A percentile compares a stretch with the other conserved stretches of the same genome.
phyloP scores from a whole-genome alignment of 2,797 vertebrate genomes.

The Myripristis murdjan region DNA sequence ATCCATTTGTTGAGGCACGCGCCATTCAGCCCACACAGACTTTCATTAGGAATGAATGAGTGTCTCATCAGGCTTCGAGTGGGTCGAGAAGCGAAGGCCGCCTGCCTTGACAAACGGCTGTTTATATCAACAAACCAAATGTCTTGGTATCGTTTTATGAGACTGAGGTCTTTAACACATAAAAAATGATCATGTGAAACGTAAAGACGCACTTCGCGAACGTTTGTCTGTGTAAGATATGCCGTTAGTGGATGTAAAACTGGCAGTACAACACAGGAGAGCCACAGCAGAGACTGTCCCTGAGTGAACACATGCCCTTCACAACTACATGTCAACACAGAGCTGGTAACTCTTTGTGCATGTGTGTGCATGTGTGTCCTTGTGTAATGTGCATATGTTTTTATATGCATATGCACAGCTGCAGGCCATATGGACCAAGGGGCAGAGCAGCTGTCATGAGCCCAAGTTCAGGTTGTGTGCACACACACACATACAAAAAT shows the following conservation, averaged over 20 bases:
- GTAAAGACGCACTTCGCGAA: slow-evolving; percentile 27
- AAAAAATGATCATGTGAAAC: neutral
- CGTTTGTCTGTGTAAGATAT: neutral
- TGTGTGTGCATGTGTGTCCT: neutral
- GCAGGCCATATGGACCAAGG: slow-evolving; percentile 30
- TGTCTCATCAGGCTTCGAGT: slow-evolving; percentile 44
- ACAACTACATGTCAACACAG: too few species aligned
- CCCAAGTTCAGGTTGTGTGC: neutral
- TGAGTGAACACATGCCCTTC: too few species aligned
- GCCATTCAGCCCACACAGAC: slow-evolving; percentile 50
- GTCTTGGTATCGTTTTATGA: slow-evolving; percentile 51
- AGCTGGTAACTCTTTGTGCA: neutral
- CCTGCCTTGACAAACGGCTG: slow-evolving; percentile 47
- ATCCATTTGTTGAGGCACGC: slow-evolving; percentile 34
- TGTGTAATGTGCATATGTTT: neutral
- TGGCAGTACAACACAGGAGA: neutral
- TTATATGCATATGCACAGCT: slow-evolving; percentile 18
- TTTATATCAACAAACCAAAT: neutral
- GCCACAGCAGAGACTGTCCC: too few species aligned
- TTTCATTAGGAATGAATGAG: slow-evolving; percentile 49
- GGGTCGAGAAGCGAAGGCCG: too few species aligned
- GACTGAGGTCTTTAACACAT: slow-evolving; percentile 43
- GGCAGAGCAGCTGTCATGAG: neutral
- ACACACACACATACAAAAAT: slow-evolving; percentile 16
- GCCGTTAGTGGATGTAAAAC: too few species aligned